Percentiles rank a stretch among this genome's conserved stretches.
Conservation (phyloP, 2,888 invertebrate genomes). For the Odontocerum albicorne region DNA sequence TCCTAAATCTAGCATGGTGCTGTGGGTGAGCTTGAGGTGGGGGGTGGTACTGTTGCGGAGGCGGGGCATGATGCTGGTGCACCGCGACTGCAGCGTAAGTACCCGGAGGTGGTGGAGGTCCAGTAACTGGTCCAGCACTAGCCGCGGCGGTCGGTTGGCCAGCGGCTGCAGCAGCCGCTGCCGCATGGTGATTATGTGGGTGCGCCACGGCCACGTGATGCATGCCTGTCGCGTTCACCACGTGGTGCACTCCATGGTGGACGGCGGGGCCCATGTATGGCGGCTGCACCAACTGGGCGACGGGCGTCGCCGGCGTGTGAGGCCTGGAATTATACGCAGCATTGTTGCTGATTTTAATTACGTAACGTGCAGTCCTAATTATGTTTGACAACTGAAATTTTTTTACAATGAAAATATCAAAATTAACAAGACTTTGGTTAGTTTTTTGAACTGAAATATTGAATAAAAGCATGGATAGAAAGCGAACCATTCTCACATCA, state of each 20-base stretch:
- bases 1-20: conserved; percentile 44
- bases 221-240: conserved; percentile 42
- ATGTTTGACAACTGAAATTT: too few relatives aligned
- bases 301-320: conserved; percentile 84
- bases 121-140: conserved; percentile 47
- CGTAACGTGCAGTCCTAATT: too few relatives aligned
- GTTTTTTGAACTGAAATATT: too few relatives aligned
- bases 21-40: conserved; percentile 38
- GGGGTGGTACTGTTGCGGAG: conserved; percentile 37
- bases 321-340: conserved; percentile 57
- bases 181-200: conserved; percentile 44
- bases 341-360: background rate
- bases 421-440: too few relatives aligned
- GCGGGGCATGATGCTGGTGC: conserved; percentile 35
- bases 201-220: conserved; percentile 49
- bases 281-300: conserved; percentile 46
- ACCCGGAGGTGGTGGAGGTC: conserved; percentile 53
- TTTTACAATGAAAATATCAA: too few relatives aligned
- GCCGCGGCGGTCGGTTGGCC: conserved; percentile 55
- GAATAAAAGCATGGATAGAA: too few relatives aligned
- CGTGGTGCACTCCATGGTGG: conserved; percentile 39
- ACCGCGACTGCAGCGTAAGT: conserved; percentile 40
- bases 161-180: conserved; percentile 38
- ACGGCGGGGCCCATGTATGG: conserved; percentile 48
- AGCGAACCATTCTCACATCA: too few relatives aligned